Evolutionary conservation across 1,140 invertebrate genomes (phyloP), one percentile per base, ranked within the genome.

Genomic region (Drosophila pectinifera): DNA sequence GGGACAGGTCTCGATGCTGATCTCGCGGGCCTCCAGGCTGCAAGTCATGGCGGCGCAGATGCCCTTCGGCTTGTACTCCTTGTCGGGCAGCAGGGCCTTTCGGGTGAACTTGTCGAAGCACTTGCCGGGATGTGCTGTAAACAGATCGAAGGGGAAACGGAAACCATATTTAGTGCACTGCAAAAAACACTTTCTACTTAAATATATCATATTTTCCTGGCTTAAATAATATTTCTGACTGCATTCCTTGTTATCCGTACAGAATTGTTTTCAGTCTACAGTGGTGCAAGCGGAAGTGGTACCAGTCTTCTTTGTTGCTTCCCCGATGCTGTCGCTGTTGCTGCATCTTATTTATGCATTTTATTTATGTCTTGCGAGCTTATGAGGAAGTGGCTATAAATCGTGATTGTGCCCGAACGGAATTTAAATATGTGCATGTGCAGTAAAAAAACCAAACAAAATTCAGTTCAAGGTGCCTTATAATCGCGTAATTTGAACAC

Each of bases 61-160:
- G 79, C 91, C 91, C 78, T 92, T 92, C 77, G 91, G 91, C 72
- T 77, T 91, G 81, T 92, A 92, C 46, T 92, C 91, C 88, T 92
- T 92, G 65, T 85, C 72, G 58, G 91, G 91, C 53, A 92, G 75
- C 82, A 92, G 83, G 58, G 82, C 77, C 55, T 86, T 90, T 49
- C 82, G 76, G 55, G 91, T 92, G 45, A 92, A 68, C 78, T 92
- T 92, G 68, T 92, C 91, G 79, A 73, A 92, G 75, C 91, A 92
- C 76, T 90, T 92, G 68, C 91, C 91, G 53, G 80, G 91, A 68
- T 92, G 80, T 26, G 88, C 91, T 92, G 67, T 28, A 83, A 64
- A 51, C 34, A 36, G 49, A 48, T 64, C 13, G 38, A 36, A 42
- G 57, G 24, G 69, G 16, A 64, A 13, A 20, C 16, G 16, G 20